Base-by-base conservation (phyloP, 2,113 vertebrate species). In the Lophotis ruficrista region DNA sequence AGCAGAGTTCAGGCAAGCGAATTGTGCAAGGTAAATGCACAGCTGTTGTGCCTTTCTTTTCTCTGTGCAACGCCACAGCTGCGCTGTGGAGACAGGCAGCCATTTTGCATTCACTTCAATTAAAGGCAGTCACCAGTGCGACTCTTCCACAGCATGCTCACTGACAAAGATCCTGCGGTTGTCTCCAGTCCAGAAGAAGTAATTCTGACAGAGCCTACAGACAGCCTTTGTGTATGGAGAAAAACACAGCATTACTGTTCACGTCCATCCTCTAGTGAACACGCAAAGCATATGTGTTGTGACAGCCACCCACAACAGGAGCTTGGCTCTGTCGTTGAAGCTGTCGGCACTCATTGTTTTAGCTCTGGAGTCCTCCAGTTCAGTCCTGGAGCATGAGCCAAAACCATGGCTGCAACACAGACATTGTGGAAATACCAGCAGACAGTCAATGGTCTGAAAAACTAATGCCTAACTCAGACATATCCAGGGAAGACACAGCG, bases 51-150 rank as follows among this genome's bases (percentile, higher is more conserved):
- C 68, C 62, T 79, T 37, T 12, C 24, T 43, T 28, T 35, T 28
- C 75, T 47, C 62, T 33, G 45, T 0, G 3, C 3, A 17, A 9
- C 0, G 2, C 31, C 0, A 1, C 48, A 48, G 68, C 71, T 30
- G 76, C 43, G 68, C 73, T 16, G 17, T 0, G 28, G 10, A 21
- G 78, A 4, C 64, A 58, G 24, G 81, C 69, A 76, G 60, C 23
- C 80, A 33, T 65, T 69, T 10, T 69, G 41, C 27, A 3, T 45
- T 56, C 50, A 1, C 35, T 37, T 30, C 73, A 37, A 35, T 25
- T 50, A 25, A 24, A 93, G 41, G 83, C 86, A 83, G 50, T 11
- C 68, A 73, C n/a, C 57, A 64, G 73, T 17, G 0, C 0, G 10
- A 22, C 53, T 48, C 43, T 41, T 7, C 38, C 89, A 14, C 51